These are phyloP conservation scores for Ips nitidus DNA, from an alignment of 1,140 invertebrate species.

Conservation along the genomic window DNA sequence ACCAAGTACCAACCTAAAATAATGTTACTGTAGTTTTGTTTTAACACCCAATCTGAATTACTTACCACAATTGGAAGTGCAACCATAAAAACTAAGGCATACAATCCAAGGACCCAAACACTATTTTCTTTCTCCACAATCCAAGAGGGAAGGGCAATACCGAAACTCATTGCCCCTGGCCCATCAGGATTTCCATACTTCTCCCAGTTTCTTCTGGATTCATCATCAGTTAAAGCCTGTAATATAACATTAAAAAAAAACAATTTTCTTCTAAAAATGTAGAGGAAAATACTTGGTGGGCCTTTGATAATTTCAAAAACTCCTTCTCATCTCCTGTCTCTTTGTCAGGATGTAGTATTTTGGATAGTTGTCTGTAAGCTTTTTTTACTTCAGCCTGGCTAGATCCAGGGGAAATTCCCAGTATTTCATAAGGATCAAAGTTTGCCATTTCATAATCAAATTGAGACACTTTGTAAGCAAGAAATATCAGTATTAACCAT, in stretches of 20 bases:
- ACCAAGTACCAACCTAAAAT: constrained; percentile 90
- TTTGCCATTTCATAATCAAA: constrained; percentile 98
- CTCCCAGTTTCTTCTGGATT: constrained; percentile 96
- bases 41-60: not conserved
- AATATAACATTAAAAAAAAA: constrained; percentile 29
- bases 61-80: constrained; percentile 82
- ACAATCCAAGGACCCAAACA: constrained; percentile 94
- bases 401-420: constrained; percentile 83
- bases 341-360: constrained; percentile 96
- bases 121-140: constrained; percentile 99
- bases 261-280: constrained; percentile 49
- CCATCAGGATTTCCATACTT: constrained; percentile 99
- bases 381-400: constrained; percentile 90
- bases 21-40: constrained; percentile 1
- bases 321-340: constrained; percentile 95
- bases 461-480: constrained; percentile 95
- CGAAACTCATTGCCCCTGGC: constrained; percentile 97
- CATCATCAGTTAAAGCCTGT: constrained; percentile 90
- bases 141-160: constrained; percentile 99
- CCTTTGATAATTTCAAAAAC: constrained; percentile 98
- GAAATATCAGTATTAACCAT: constrained; percentile 83
- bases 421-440: constrained; percentile 98
- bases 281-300: constrained; percentile 58
- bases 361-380: constrained; percentile 90
- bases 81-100: constrained; percentile 97